phyloP scores from a whole-genome alignment of 2,797 vertebrate genomes.

The Uromys caudimaculatus region DNA sequence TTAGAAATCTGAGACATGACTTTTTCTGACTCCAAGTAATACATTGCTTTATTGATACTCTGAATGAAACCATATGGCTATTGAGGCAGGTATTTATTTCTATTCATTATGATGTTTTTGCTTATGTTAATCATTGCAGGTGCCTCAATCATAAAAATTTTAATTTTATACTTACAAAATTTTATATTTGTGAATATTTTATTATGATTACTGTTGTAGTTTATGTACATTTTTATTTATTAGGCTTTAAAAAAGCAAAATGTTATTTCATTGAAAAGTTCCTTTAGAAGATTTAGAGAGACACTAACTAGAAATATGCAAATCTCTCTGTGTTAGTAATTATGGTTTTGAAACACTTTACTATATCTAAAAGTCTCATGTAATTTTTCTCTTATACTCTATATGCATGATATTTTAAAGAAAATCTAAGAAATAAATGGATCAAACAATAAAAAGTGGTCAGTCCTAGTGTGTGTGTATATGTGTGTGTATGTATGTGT shows the following conservation, averaged over 20 bases:
- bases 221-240: background rate
- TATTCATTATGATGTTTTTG: slow-evolving; percentile 61
- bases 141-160: slow-evolving; percentile 58
- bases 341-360: background rate
- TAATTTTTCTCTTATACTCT: background rate
- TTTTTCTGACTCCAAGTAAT: background rate
- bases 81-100: slow-evolving; percentile 14
- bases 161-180: slow-evolving; percentile 56
- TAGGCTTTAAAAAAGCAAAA: background rate
- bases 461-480: background rate
- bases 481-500: no score
- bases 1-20: slow-evolving; percentile 43
- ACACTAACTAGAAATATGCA: background rate
- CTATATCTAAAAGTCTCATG: background rate
- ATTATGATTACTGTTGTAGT: slow-evolving; percentile 14
- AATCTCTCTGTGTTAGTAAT: background rate
- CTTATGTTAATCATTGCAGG: slow-evolving; percentile 41
- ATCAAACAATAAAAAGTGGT: background rate
- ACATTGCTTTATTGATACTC: background rate
- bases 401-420: background rate
- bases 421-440: background rate
- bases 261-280: background rate
- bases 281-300: background rate
- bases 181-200: background rate
- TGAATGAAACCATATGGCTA: slow-evolving; percentile 23